Base-by-base conservation (phyloP, 2,888 invertebrate species). In the Platypus cylindrus region DNA sequence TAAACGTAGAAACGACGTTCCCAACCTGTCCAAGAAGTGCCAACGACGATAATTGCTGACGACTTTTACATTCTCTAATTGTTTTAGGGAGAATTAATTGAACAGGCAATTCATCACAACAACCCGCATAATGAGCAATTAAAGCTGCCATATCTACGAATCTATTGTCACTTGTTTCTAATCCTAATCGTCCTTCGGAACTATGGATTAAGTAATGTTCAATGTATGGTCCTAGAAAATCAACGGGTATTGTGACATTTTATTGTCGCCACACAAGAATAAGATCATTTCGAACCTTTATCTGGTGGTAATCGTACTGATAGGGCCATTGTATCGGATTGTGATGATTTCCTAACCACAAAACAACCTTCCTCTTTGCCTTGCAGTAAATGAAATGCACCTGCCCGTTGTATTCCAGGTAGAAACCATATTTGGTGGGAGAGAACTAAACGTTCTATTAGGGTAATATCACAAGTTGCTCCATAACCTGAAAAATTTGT, bases 381-480 rank as follows among this genome's bases (percentile, higher is more conserved):
- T 64, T 93, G 90, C 30, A 95, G 73, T 48, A 94, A 72, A 64
- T 94, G 93, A 49, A 90, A 85, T 16, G 91, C 91, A 3, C 91
- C 93, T 35, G 87, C 85, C 45, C 94, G 72, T 56, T 91, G 90
- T 33, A 94, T 85, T 23, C 89, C 87, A 1, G 91, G 87, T 42
- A 94, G 70, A 62, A 87, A 93, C 95, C 95, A 95, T 52, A 95
- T 86, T 26, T 91, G 87, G 64, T 93, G 90, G 18, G 89, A 86
- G 46, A 89, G 73, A 55, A 89, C 78, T 48, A 94, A 72, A 45
- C 91, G 72, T 61, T 94, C 93, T 55, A 87, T 70, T 45, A 89
- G 65, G 14, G 81, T 79, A 55, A 89, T 80, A 66, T 82, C 83
- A 60, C 86, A 87, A 44, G 84, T 81, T 43, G 79, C 78, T 51